Evolutionary conservation across 1,140 invertebrate species (phyloP).

Genomic region (Drosophila sproati): DNA sequence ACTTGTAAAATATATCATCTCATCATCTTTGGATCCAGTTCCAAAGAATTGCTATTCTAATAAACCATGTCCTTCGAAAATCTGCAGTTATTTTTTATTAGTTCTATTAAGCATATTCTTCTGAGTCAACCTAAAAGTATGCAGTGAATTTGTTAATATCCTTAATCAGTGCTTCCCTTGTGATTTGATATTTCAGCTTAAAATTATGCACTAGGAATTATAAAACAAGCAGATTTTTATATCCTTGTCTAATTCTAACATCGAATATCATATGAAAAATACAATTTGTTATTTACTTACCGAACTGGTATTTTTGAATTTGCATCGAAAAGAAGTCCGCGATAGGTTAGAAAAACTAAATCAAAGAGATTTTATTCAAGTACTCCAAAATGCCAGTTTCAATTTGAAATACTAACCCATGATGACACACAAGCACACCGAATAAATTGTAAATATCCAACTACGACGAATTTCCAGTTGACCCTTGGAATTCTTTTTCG

Average conservation of each 20-base stretch:
- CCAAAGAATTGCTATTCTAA: too few relatives aligned
- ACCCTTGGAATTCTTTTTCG: constrained; percentile 55
- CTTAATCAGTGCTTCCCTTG: too few relatives aligned
- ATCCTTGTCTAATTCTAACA: neutral
- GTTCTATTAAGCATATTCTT: too few relatives aligned
- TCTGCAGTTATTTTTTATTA: too few relatives aligned
- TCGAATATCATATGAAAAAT: neutral
- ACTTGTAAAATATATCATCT: neutral
- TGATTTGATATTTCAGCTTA: neutral
- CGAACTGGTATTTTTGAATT: constrained; percentile 76
- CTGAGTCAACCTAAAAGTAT: neutral
- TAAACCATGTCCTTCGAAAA: too few relatives aligned
- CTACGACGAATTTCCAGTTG: constrained; percentile 84
- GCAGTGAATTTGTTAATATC: too few relatives aligned
- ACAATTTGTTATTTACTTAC: constrained; percentile 53
- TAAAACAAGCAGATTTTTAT: neutral
- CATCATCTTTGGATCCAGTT: too few relatives aligned
- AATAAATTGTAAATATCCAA: constrained; percentile 85
- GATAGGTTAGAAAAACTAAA: constrained; percentile 75
- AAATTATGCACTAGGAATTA: neutral
- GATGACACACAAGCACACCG: constrained; percentile 69
- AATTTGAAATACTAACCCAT: constrained; percentile 68
- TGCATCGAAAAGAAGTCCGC: constrained; percentile 77
- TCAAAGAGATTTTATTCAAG: neutral
- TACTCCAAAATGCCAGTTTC: neutral